A percentile compares a stretch with the other conserved stretches of the same genome.
Evolutionary conservation across 2,888 invertebrate genomes (phyloP).

Genomic region (Lordiphosa andalusiaca): DNA sequence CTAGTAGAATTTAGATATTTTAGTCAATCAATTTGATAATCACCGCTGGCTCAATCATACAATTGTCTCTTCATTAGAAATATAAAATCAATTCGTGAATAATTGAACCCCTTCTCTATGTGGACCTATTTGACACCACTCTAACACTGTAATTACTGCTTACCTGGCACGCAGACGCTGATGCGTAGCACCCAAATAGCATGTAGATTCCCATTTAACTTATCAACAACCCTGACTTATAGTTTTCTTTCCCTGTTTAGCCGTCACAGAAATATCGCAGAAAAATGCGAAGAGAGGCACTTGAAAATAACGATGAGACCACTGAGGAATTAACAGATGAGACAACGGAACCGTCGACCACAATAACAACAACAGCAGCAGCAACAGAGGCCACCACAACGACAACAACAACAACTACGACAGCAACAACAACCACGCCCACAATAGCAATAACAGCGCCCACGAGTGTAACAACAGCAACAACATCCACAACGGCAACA

Average conservation of each 20-base stretch:
- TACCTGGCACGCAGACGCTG: conserved; percentile 38
- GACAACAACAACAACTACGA: conserved; percentile 22
- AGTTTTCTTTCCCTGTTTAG: conserved; percentile 4
- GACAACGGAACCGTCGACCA: conserved; percentile 23
- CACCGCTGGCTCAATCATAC: no score
- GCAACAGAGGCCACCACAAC: conserved; percentile 24
- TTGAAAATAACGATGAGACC: conserved; percentile 49
- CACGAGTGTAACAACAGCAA: conserved; percentile 40
- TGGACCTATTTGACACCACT: conserved; percentile 16
- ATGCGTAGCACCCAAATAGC: conserved; percentile 21
- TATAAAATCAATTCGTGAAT: background rate
- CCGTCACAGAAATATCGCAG: conserved; percentile 49
- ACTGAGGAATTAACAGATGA: conserved; percentile 32
- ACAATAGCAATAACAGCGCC: conserved; percentile 21
- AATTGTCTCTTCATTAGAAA: background rate
- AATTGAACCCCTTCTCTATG: background rate
- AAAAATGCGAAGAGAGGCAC: conserved; percentile 54
- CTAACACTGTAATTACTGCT: conserved; percentile 44
- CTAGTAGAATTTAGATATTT: no score
- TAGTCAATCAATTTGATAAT: no score
- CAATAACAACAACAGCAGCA: conserved; percentile 23
- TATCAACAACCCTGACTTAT: background rate
- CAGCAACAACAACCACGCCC: conserved; percentile 16
- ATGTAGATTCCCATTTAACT: background rate
- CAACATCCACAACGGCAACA: conserved; percentile 37